Percentiles rank a stretch among this genome's conserved stretches.
Conservation (phyloP, 2,888 invertebrate species). For the Acrobeloides nanus region DNA sequence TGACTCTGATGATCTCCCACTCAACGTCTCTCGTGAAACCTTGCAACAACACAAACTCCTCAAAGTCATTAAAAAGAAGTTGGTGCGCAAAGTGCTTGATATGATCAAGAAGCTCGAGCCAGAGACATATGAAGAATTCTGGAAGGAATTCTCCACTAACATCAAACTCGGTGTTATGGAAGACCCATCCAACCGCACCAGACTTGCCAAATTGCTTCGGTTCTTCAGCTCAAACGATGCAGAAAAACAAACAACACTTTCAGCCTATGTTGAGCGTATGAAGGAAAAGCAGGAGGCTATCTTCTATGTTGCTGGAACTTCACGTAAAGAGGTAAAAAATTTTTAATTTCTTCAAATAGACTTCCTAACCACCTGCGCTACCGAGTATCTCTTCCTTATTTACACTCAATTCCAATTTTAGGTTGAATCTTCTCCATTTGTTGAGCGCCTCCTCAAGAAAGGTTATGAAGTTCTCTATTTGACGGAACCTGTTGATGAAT, state of each 20-base stretch:
- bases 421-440: slow-evolving; percentile 80
- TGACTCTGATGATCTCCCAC: slow-evolving; percentile 93
- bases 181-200: slow-evolving; percentile 88
- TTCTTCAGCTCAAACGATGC: slow-evolving; percentile 67
- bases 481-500: slow-evolving; percentile 94
- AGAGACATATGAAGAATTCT: slow-evolving; percentile 83
- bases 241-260: slow-evolving; percentile 67
- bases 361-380: too few relatives aligned
- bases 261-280: slow-evolving; percentile 88
- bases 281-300: slow-evolving; percentile 86
- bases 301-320: slow-evolving; percentile 88
- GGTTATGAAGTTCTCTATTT: slow-evolving; percentile 83
- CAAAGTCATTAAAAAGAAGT: slow-evolving; percentile 96
- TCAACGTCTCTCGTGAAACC: slow-evolving; percentile 95
- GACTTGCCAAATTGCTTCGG: slow-evolving; percentile 83
- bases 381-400: not conserved
- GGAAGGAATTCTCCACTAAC: slow-evolving; percentile 98
- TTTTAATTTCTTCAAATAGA: not conserved
- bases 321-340: slow-evolving; percentile 65
- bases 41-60: slow-evolving; percentile 96
- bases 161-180: slow-evolving; percentile 93
- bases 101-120: slow-evolving; percentile 80
- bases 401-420: slow-evolving; percentile 30
- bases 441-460: slow-evolving; percentile 80
- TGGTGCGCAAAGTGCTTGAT: slow-evolving; percentile 71